Conservation (phyloP, 2,888 invertebrate genomes). For the Meiosimyza platycephala region DNA sequence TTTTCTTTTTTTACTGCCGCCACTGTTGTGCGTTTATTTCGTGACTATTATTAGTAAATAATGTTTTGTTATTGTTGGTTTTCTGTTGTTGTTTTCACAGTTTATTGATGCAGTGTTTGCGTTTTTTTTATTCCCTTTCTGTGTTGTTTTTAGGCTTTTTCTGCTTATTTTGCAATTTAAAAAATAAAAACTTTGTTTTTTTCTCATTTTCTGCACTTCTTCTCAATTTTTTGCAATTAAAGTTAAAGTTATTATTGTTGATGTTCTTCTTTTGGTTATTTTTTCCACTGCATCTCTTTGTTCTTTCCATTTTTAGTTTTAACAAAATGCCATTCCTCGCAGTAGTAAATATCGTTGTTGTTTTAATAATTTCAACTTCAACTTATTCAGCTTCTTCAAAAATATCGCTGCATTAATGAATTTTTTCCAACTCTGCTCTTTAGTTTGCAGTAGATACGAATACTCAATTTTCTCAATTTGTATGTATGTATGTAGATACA, state of each 20-base stretch:
- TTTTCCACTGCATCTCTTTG: constrained; percentile 31
- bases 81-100: background rate
- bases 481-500: too few species aligned
- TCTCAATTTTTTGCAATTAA: constrained; percentile 40
- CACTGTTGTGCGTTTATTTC: constrained; percentile 29
- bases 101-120: constrained; percentile 12
- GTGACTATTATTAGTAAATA: constrained; percentile 29
- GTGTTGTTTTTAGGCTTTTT: constrained; percentile 12
- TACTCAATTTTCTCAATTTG: too few species aligned
- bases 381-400: too few species aligned
- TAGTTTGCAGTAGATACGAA: too few species aligned
- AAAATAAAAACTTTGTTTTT: constrained; percentile 41
- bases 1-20: background rate
- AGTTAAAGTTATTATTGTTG: constrained; percentile 10
- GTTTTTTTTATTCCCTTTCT: background rate
- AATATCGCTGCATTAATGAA: too few species aligned
- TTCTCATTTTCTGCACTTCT: constrained; percentile 29
- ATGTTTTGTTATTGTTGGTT: background rate
- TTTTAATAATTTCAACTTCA: constrained; percentile 10
- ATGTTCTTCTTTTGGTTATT: constrained; percentile 19
- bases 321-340: constrained; percentile 14
- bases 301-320: constrained; percentile 29
- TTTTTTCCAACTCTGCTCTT: too few species aligned
- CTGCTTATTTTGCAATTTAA: constrained; percentile 40
- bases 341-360: constrained; percentile 42